phyloP scores from a whole-genome alignment of 1,140 invertebrate genomes.

The Drosophila insularis region DNA sequence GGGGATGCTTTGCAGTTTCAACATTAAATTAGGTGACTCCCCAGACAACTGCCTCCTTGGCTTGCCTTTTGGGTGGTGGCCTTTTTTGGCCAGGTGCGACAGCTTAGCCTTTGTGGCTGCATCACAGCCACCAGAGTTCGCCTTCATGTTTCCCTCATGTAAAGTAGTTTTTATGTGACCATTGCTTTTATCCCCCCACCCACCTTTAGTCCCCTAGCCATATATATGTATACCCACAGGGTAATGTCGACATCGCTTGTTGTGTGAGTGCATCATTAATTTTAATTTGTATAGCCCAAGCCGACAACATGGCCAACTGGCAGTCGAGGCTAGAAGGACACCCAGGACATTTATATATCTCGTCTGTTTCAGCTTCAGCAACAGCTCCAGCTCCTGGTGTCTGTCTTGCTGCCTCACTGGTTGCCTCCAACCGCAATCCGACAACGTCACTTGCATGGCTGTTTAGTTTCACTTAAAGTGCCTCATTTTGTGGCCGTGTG shows the following conservation, averaged over 20 bases:
- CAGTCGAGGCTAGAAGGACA: constrained; percentile 41
- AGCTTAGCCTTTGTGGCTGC: constrained; percentile 67
- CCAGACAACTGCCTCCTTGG: constrained; percentile 8
- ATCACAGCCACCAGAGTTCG: constrained; percentile 14
- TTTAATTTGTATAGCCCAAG: constrained; percentile 74
- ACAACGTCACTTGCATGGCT: constrained; percentile 77
- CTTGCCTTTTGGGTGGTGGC: constrained; percentile 1
- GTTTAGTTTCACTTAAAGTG: constrained; percentile 79
- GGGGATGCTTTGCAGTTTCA: constrained; percentile 47
- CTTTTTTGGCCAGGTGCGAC: constrained; percentile 60
- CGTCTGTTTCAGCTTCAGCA: constrained; percentile 21
- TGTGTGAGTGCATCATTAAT: constrained; percentile 78
- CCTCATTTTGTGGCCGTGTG: constrained; percentile 49
- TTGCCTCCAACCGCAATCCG: constrained; percentile 60
- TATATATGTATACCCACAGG: background rate
- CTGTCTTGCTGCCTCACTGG: background rate
- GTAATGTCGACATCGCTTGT: constrained; percentile 31
- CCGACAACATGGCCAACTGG: constrained; percentile 71
- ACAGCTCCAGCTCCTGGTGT: constrained; percentile 8
- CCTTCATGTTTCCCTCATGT: constrained; percentile 68
- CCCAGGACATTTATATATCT: constrained; percentile 57
- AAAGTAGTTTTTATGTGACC: constrained; percentile 76
- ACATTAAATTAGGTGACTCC: constrained; percentile 72
- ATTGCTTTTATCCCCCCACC: constrained; percentile 8
- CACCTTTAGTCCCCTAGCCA: no score